Conservation (phyloP, 2,113 vertebrate genomes). For the Dermatemys mawii region DNA sequence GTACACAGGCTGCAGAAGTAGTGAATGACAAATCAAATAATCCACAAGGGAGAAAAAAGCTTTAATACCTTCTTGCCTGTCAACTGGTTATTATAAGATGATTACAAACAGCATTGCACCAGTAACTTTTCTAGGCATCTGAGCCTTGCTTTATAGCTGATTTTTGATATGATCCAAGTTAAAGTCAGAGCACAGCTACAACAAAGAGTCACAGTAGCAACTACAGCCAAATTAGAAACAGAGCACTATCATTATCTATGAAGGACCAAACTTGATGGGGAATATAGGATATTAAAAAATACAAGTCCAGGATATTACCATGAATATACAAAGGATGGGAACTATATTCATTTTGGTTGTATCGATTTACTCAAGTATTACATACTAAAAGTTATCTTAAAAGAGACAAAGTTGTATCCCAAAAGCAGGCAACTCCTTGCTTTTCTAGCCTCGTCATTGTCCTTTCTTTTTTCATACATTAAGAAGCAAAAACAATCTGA, state of each 20-base stretch:
- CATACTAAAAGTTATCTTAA: neutral
- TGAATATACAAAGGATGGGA: neutral
- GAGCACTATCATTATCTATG: neutral
- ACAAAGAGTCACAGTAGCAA: constrained; percentile 11
- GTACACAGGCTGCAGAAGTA: constrained; percentile 46
- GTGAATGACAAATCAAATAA: constrained; percentile 70
- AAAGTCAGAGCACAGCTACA: constrained; percentile 38
- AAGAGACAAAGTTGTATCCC: neutral
- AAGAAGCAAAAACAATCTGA: neutral
- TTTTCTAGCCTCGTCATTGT: neutral
- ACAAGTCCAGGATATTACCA: neutral
- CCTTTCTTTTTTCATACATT: neutral
- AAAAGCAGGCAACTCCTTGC: neutral
- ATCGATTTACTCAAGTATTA: neutral
- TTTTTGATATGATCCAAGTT: too few species aligned
- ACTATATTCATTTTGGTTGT: neutral
- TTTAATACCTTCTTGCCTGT: constrained; percentile 64
- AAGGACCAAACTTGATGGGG: neutral
- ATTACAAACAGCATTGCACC: constrained; percentile 54
- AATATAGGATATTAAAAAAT: neutral
- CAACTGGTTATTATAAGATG: constrained; percentile 32
- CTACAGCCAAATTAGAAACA: neutral
- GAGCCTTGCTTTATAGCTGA: constrained; percentile 21
- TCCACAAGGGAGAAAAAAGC: constrained; percentile 39
- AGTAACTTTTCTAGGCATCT: constrained; percentile 42